Percentiles rank a stretch among this genome's conserved stretches.
These are phyloP conservation scores for Piprites chloris DNA, from an alignment of 2,113 vertebrate species.

Conservation along the genomic window DNA sequence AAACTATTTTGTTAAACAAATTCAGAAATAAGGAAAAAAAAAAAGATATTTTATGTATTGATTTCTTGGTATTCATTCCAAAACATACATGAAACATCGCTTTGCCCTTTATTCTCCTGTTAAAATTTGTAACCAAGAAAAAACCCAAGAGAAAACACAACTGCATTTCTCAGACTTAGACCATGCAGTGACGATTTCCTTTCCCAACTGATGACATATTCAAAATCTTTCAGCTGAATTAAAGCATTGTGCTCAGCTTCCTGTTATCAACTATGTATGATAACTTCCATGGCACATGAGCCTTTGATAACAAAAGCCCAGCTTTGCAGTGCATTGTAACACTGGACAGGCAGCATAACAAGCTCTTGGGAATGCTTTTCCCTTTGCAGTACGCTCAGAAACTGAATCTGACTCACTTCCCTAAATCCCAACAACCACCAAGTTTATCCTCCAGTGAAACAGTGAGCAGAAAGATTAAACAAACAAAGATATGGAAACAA, in stretches of 20 bases:
- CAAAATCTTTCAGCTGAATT: constrained; percentile 60
- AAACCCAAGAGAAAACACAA: background rate
- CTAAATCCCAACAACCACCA: background rate
- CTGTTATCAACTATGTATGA: constrained; percentile 50
- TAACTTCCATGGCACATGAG: constrained; percentile 55
- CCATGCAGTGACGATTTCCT: constrained; percentile 38
- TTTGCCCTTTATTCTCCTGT: background rate
- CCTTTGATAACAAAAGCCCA: constrained; percentile 41
- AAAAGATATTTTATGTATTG: background rate
- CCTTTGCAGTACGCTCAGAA: constrained; percentile 21
- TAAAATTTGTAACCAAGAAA: background rate
- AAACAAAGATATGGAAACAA: constrained; percentile 16
- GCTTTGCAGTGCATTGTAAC: constrained; percentile 38
- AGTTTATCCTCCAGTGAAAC: background rate
- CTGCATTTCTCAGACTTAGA: background rate
- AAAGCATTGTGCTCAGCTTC: constrained; percentile 64
- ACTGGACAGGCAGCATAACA: constrained; percentile 1
- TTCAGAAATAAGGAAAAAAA: background rate
- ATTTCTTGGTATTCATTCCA: background rate
- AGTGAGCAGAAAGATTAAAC: background rate
- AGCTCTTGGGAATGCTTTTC: constrained; percentile 33
- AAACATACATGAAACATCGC: background rate
- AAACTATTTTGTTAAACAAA: background rate
- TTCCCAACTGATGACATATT: constrained; percentile 60
- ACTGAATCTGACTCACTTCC: constrained; percentile 43